These are phyloP conservation scores for Lamprologus lemairii DNA, from an alignment of 2,113 vertebrate species.

Conservation along the genomic window DNA sequence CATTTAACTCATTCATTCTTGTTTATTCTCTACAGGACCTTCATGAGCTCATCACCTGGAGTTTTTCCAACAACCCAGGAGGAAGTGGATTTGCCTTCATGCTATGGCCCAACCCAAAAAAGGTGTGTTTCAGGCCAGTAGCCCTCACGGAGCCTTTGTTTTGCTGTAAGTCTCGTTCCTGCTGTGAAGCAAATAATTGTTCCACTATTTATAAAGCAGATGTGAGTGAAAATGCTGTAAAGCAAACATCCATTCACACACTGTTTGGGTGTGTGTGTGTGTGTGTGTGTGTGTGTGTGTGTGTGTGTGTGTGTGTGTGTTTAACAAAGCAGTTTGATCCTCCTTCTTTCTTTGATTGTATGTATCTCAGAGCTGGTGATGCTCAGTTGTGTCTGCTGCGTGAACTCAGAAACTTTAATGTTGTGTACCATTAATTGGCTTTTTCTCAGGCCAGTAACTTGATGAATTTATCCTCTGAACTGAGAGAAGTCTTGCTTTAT, in stretches of 20 bases:
- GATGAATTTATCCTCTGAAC: neutral
- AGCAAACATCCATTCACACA: neutral
- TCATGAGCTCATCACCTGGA: neutral
- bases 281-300: no score
- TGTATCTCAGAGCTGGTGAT: neutral
- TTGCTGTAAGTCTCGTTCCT: neutral
- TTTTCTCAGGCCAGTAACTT: neutral
- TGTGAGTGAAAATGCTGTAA: neutral
- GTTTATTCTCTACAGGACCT: neutral
- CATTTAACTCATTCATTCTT: neutral
- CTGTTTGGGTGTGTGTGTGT: neutral
- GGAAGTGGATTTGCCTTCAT: neutral
- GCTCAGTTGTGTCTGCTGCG: neutral
- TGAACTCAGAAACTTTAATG: accelerated
- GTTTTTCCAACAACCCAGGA: neutral
- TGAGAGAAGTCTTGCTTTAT: neutral
- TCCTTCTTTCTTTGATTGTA: neutral
- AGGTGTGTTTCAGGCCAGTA: neutral
- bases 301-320: neutral
- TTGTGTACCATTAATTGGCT: accelerated
- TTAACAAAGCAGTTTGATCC: neutral
- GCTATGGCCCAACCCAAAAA: accelerated
- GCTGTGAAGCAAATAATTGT: neutral
- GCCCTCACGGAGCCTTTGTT: neutral
- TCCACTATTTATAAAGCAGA: neutral